Evolutionary conservation across 2,888 invertebrate genomes (phyloP).

Genomic region (Lepidonotus clava): DNA sequence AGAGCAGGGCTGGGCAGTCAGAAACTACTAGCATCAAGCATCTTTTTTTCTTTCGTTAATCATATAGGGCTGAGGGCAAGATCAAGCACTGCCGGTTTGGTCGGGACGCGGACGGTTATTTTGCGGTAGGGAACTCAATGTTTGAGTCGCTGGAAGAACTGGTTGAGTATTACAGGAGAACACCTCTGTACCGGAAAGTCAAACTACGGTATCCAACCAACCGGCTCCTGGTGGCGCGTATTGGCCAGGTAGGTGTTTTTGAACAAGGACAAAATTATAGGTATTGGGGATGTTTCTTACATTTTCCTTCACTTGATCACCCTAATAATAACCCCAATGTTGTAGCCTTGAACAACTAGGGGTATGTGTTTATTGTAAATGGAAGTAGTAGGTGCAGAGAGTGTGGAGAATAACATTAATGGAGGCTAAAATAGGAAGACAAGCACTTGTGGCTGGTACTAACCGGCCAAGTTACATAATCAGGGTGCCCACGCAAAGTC

Average conservation of each 20-base stretch:
- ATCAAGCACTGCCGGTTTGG: constrained; percentile 98
- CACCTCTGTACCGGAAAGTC: constrained; percentile 94
- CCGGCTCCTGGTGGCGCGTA: constrained; percentile 71
- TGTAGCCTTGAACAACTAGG: too few species aligned
- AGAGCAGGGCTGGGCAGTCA: too few species aligned
- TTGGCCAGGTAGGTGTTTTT: constrained; percentile 73
- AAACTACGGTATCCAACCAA: constrained; percentile 86
- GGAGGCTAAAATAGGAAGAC: too few species aligned
- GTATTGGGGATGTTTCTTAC: not conserved
- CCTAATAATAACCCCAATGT: too few species aligned
- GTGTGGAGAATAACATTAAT: too few species aligned
- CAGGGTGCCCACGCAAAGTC: too few species aligned
- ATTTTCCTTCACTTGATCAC: not conserved
- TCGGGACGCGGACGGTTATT: constrained; percentile 92
- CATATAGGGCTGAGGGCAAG: constrained; percentile 92
- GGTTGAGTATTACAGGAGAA: constrained; percentile 93
- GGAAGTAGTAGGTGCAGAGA: too few species aligned
- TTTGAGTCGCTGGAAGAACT: constrained; percentile 98
- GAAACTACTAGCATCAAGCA: too few species aligned
- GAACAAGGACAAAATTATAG: too few species aligned
- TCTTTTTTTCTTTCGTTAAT: too few species aligned
- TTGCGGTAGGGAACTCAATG: constrained; percentile 92
- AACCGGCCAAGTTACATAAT: too few species aligned
- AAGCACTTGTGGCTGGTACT: too few species aligned
- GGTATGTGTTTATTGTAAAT: not conserved